Base-by-base conservation (phyloP, 2,797 vertebrate species). In the Gallirallus australis region DNA sequence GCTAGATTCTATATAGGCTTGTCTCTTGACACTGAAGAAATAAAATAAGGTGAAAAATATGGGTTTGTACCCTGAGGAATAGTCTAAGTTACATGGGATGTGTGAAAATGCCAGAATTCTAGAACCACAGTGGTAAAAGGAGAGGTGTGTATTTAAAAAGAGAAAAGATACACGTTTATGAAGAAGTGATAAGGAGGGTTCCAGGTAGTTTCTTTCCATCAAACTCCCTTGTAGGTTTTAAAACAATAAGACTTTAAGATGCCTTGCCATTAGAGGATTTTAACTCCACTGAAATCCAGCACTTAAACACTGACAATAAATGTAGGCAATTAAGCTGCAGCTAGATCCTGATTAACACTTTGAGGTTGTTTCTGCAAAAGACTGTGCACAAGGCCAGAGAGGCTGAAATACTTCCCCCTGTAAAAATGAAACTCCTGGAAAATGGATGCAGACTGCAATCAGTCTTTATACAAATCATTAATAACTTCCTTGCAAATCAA, bases 211-310 rank as follows among this genome's bases (percentile, higher is more conserved):
- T 59, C 33, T 70, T 84, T 52, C 42, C 56, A 7, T 86, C 10
- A 60, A 57, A 73, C 28, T 76, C 71, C 33, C 72, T 47, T 15
- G 8, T 1, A 45, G 20, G 15, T 37, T 80, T 54, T 81, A 72
- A 50, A 70, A 64, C 27, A 75, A 30, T 15, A 7, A 47, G 35
- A 71, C 72, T 89, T 59, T 48, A 56, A 70, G 45, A 20, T 0
- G 5, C 23, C 27, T 72, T 53, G 3, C 31, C 1, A 0, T 12
- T n/a, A 15, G 28, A 70, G 65, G 28, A 69, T 20, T 24, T 1
- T 7, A 83, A 12, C 13, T 72, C 40, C 24, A 45, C 37, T 27
- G 59, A 54, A 80, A n/a, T 8, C 40, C 28, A 50, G 56, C 42
- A 64, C 40, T 45, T 23, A 24, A 85, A 18, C 31, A 15, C 28